Conservation (phyloP, 2,888 invertebrate genomes). For the Psylliodes chrysocephalus region DNA sequence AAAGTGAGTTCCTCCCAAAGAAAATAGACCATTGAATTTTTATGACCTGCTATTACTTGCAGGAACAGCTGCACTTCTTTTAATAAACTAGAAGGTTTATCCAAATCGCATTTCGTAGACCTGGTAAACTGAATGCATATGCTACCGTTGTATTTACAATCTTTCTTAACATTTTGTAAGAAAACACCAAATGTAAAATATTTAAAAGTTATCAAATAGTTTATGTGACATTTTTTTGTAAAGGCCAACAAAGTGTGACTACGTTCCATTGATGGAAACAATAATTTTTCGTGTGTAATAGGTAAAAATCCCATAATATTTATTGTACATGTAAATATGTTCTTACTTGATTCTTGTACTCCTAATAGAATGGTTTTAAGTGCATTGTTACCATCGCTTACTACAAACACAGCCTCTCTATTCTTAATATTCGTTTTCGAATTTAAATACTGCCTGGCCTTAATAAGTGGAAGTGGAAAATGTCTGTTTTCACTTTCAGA, state of each 20-base stretch:
- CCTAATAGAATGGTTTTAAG: conserved; percentile 43
- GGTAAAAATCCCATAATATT: conserved; percentile 38
- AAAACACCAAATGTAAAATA: conserved; percentile 43
- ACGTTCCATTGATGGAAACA: conserved; percentile 42
- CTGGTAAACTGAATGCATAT: conserved; percentile 40
- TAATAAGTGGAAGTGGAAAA: conserved; percentile 38
- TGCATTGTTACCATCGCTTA: conserved; percentile 44
- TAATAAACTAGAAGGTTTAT: conserved; percentile 21
- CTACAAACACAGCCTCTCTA: conserved; percentile 35
- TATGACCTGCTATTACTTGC: conserved; percentile 48
- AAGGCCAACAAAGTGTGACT: conserved; percentile 38
- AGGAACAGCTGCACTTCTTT: conserved; percentile 40
- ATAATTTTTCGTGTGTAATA: conserved; percentile 36
- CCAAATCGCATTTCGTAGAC: conserved; percentile 36
- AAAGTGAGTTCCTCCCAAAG: conserved; percentile 47
- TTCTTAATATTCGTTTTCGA: conserved; percentile 27
- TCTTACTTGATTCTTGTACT: conserved; percentile 22
- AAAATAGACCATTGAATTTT: conserved; percentile 39
- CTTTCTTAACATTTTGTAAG: conserved; percentile 34
- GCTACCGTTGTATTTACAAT: conserved; percentile 34
- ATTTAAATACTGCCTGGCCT: conserved; percentile 39
- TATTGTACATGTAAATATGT: conserved; percentile 34
- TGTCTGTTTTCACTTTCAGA: conserved; percentile 34
- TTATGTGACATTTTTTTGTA: conserved; percentile 20
- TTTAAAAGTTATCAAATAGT: conserved; percentile 40